A percentile compares a stretch with the other conserved stretches of the same genome.
Evolutionary conservation across 2,888 invertebrate species (phyloP).

Genomic region (Apoda limacodes): DNA sequence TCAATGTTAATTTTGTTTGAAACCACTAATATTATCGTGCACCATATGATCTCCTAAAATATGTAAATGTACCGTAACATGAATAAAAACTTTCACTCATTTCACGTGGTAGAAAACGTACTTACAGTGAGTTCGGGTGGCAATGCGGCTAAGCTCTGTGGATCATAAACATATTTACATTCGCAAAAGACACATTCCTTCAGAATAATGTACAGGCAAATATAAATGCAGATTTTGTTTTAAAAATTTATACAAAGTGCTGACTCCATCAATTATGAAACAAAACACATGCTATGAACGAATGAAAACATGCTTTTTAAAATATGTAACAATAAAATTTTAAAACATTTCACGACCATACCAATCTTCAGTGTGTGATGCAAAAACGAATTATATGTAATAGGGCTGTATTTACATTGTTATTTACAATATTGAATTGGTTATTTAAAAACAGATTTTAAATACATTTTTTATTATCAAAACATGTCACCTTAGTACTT

Average conservation of each 20-base stretch:
- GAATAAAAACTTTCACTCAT: too few species aligned
- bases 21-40: too few species aligned
- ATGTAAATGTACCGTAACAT: too few species aligned
- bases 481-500: conserved; percentile 84
- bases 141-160: conserved; percentile 85
- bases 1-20: too few species aligned
- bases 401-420: conserved; percentile 29
- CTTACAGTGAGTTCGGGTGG: conserved; percentile 86
- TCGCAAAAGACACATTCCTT: conserved; percentile 31
- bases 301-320: too few species aligned
- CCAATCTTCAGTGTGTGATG: conserved; percentile 24
- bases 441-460: too few species aligned
- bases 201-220: too few species aligned
- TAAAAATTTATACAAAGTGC: too few species aligned
- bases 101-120: too few species aligned
- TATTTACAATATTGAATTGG: conserved; percentile 33
- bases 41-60: too few species aligned
- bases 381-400: conserved; percentile 23
- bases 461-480: conserved; percentile 1
- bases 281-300: conserved; percentile 6
- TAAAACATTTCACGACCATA: conserved; percentile 25
- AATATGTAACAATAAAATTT: conserved; percentile 24
- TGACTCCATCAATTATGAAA: too few species aligned
- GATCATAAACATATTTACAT: conserved; percentile 68
- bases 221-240: too few species aligned